Percentiles rank a stretch among this genome's conserved stretches.
Conservation (phyloP, 2,797 vertebrate species). For the Urosaurus nigricauda region DNA sequence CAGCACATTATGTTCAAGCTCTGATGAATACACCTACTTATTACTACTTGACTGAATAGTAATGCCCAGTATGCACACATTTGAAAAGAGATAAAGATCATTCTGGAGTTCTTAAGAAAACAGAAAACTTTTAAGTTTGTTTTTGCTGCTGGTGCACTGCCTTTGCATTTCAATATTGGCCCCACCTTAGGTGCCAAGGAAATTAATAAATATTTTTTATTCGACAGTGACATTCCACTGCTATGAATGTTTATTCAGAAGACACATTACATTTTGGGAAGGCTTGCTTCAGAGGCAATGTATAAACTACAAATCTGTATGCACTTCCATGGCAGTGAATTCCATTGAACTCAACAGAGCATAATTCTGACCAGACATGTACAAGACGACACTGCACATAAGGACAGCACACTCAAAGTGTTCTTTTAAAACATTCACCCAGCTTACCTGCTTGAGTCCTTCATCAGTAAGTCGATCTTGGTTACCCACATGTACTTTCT, state of each 20-base stretch:
- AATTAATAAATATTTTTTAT: not conserved
- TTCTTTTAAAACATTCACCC: slow-evolving; percentile 6
- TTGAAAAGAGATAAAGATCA: not conserved
- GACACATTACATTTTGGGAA: not conserved
- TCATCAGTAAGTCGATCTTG: slow-evolving; percentile 96
- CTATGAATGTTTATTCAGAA: not conserved
- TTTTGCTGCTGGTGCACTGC: not conserved
- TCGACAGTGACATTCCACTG: not conserved
- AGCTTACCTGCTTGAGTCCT: slow-evolving; percentile 91
- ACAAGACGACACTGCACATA: not conserved
- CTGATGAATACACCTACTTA: not conserved
- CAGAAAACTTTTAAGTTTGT: not conserved
- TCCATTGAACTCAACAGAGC: not conserved
- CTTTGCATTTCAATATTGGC: not conserved
- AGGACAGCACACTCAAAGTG: not conserved
- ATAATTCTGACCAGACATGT: not conserved
- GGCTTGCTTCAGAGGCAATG: not conserved
- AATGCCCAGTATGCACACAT: not conserved
- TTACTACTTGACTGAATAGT: not conserved
- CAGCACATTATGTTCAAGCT: no score
- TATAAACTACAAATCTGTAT: not conserved
- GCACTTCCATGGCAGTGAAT: not conserved
- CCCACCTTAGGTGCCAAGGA: not conserved
- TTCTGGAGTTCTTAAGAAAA: not conserved
- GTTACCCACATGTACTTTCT: slow-evolving; percentile 98